Evolutionary conservation across 1,140 invertebrate genomes (phyloP), one percentile per base, ranked within the genome.

Genomic region (Chymomyza costata): DNA sequence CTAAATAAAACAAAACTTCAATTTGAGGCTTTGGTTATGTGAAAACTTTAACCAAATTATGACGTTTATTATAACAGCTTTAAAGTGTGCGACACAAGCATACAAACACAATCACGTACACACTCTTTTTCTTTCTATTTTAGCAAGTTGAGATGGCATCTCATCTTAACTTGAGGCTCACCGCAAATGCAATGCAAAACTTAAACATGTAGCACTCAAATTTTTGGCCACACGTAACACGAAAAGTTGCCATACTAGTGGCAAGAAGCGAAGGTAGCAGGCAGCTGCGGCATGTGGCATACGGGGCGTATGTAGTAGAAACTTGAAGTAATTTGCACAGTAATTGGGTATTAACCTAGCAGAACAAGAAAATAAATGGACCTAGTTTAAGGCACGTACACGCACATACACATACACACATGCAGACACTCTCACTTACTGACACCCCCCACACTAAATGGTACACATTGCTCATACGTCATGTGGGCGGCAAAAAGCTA

Each of bases 281-380:
- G n/a, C n/a, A n/a, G n/a, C n/a, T n/a, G n/a, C n/a, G n/a, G n/a
- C n/a, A n/a, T n/a, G n/a, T n/a, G n/a, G n/a, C n/a, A n/a, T n/a
- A n/a, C n/a, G n/a, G n/a, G n/a, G n/a, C n/a, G n/a, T n/a, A n/a
- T n/a, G n/a, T n/a, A 28, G 25, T 35, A 54, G 56, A 59, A 78
- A 68, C 58, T 82, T 76, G 51, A 68, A 82, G 76, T 76, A 82
- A 82, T 82, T 82, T 82, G 66, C 76, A 82, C 76, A 76, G 76
- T 82, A 82, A 82, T 82, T 82, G 76, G 76, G 76, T 71, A 82
- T 82, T 82, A 82, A 76, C 76, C 76, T 54, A 63, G 65, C 57
- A 35, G 59, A 57, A 55, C 45, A 57, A 49, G 30, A 35, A 16
- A 52, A 67, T 65, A 67, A 80, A 80, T 78, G 73, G 66, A 57